Evolutionary conservation across 2,113 vertebrate species (phyloP).

Genomic region (Panthera tigris): DNA sequence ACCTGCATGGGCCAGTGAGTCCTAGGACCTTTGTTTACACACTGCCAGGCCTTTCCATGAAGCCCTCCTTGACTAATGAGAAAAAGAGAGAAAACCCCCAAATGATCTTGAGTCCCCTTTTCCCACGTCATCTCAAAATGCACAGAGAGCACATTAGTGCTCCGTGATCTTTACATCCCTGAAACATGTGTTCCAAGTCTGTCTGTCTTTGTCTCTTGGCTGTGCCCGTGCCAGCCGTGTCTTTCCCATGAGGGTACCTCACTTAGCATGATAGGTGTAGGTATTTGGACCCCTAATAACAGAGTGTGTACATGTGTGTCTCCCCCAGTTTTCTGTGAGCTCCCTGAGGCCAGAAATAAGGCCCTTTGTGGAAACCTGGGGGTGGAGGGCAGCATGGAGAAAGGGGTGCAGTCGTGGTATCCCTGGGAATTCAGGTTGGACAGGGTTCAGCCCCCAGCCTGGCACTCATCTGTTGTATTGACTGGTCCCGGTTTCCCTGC

Average conservation of each 20-base stretch:
- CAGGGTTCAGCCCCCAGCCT: not conserved
- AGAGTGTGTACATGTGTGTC: accelerated
- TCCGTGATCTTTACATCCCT: accelerated
- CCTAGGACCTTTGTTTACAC: not conserved
- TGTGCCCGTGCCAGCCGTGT: too few relatives aligned
- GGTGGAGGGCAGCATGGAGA: accelerated
- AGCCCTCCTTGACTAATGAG: not conserved
- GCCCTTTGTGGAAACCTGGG: accelerated
- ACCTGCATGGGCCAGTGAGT: not conserved
- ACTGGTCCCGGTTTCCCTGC: accelerated
- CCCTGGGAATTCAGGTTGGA: accelerated
- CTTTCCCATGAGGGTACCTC: accelerated
- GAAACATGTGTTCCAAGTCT: accelerated
- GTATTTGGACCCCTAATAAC: too few relatives aligned
- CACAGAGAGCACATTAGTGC: not conserved
- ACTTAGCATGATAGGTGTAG: accelerated
- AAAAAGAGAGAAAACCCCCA: not conserved
- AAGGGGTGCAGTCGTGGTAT: accelerated
- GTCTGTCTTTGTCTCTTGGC: not conserved
- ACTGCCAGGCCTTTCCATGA: not conserved
- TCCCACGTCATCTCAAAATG: not conserved
- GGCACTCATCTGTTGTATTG: accelerated
- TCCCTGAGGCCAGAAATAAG: not conserved
- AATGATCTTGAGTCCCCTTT: too few relatives aligned
- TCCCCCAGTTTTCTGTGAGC: not conserved